These are phyloP conservation scores for Zaprionus lineosus DNA, from an alignment of 2,888 invertebrate genomes.

Conservation along the genomic window DNA sequence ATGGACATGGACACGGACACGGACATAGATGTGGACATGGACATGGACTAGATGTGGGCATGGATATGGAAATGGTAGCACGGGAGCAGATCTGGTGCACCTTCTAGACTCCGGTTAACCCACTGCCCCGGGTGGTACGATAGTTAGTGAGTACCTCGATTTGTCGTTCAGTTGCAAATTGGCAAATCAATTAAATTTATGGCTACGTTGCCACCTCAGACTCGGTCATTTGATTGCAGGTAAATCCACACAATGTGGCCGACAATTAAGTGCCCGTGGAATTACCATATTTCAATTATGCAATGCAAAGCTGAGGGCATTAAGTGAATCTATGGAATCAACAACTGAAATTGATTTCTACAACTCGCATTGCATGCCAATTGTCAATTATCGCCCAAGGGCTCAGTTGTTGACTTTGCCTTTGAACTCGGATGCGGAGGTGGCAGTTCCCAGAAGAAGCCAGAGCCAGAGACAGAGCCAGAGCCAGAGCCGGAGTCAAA, in stretches of 20 bases:
- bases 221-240: slow-evolving; percentile 39
- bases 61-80: no score
- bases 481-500: no score
- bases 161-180: slow-evolving; percentile 52
- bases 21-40: no score
- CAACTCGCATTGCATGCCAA: slow-evolving; percentile 20
- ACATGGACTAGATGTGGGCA: no score
- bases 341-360: slow-evolving; percentile 32
- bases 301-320: slow-evolving; percentile 35
- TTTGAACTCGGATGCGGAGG: slow-evolving; percentile 26
- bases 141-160: no score
- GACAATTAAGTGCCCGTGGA: slow-evolving; percentile 55
- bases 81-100: no score
- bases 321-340: slow-evolving; percentile 56
- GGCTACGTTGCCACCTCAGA: slow-evolving; percentile 65
- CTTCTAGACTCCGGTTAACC: slow-evolving; percentile 33
- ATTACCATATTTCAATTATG: slow-evolving; percentile 71
- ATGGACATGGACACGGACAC: not conserved
- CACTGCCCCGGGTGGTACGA: slow-evolving; percentile 45
- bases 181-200: slow-evolving; percentile 76
- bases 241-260: slow-evolving; percentile 51
- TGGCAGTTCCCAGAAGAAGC: slow-evolving; percentile 47
- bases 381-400: slow-evolving; percentile 23
- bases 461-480: no score
- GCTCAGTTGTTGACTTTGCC: slow-evolving; percentile 8